phyloP scores from a whole-genome alignment of 1,140 invertebrate genomes.

The Saccostrea echinata region DNA sequence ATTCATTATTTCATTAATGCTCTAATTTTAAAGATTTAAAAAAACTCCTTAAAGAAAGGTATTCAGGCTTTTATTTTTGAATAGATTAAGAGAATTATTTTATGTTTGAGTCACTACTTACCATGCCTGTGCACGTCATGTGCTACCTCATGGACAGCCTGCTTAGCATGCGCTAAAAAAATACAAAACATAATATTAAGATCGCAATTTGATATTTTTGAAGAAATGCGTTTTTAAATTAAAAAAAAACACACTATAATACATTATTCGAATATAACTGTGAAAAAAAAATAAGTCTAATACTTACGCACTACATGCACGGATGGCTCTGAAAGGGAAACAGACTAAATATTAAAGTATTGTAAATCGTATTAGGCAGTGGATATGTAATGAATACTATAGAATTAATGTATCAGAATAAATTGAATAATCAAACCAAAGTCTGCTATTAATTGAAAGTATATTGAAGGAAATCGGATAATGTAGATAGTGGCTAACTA shows the following conservation, averaged over 20 bases:
- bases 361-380: background rate
- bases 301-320: conserved; percentile 19
- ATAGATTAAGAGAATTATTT: too few species aligned
- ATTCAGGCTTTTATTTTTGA: too few species aligned
- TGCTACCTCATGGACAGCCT: conserved; percentile 31
- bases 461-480: too few species aligned
- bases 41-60: too few species aligned
- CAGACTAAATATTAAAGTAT: background rate
- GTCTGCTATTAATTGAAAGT: too few species aligned
- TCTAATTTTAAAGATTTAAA: too few species aligned
- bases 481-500: too few species aligned
- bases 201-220: background rate
- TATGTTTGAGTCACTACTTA: background rate
- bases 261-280: too few species aligned
- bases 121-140: background rate
- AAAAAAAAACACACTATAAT: background rate
- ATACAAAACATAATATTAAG: background rate
- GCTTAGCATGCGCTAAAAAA: conserved; percentile 7
- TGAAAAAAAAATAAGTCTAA: background rate
- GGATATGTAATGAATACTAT: background rate
- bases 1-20: too few species aligned
- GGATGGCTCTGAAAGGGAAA: conserved; percentile 20
- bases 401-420: background rate
- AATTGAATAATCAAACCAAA: background rate
- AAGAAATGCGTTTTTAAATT: background rate